These are phyloP conservation scores for Nannobrachium achirus DNA, from an alignment of 2,113 vertebrate genomes.

Conservation along the genomic window DNA sequence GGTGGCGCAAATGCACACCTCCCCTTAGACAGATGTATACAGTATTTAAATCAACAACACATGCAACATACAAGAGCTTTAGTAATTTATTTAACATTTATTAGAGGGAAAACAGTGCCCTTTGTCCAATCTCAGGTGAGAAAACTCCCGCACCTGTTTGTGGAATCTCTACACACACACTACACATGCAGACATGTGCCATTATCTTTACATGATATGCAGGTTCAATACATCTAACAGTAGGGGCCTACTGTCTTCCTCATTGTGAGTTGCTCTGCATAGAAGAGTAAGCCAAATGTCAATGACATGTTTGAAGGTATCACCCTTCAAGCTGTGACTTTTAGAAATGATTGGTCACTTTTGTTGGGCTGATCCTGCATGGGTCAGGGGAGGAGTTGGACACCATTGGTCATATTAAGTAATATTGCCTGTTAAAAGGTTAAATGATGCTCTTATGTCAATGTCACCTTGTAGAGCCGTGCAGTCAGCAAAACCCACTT, in stretches of 20 bases:
- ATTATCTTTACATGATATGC: not conserved
- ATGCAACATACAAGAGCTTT: too few relatives aligned
- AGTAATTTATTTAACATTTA: too few relatives aligned
- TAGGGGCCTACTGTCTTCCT: not conserved
- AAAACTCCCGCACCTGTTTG: too few relatives aligned
- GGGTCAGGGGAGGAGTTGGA: not conserved
- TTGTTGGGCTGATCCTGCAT: not conserved
- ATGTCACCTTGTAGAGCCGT: not conserved
- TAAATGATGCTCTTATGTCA: constrained; percentile 4
- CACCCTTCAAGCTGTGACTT: not conserved
- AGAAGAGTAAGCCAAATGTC: not conserved
- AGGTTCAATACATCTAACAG: not conserved
- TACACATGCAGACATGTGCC: not conserved
- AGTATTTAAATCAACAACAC: too few relatives aligned
- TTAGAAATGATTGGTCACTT: not conserved
- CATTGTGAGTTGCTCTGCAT: not conserved
- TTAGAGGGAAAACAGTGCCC: too few relatives aligned
- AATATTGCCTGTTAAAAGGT: constrained; percentile 6
- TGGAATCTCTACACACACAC: too few relatives aligned
- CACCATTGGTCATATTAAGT: not conserved
- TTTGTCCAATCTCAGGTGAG: too few relatives aligned
- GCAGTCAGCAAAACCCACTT: constrained; percentile 6
- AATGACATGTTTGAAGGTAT: not conserved
- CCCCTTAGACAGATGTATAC: too few relatives aligned
- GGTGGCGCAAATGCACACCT: too few relatives aligned